Evolutionary conservation across 2,113 vertebrate genomes (phyloP), one percentile per base, ranked within the genome.

Genomic region (Struthidea cinerea): DNA sequence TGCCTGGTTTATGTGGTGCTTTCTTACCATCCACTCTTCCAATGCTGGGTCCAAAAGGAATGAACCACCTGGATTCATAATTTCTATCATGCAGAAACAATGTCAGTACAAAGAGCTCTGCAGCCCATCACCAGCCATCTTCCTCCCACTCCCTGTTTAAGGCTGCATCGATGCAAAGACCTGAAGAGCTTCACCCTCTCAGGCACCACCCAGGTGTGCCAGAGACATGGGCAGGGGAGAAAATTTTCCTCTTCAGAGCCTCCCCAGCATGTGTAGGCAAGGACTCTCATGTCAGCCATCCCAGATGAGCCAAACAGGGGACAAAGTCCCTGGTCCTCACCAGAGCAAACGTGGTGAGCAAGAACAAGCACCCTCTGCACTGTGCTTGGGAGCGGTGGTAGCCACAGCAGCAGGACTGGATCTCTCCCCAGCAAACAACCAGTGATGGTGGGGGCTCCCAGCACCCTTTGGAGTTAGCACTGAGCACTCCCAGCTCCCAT

Each of bases 311-410:
- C 37, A 19, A 50, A 67, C 4, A n/a, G 24, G 19, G 33, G 42
- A 33, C 5, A 7, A 8, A 19, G 22, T 28, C 37, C 27, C 30
- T 39, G 11, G 11, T 46, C 47, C 42, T 1, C 30, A 6, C 28
- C 37, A 24, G 30, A 42, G 44, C 21, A 21, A 71, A 50, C 0
- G 1, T 9, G 55, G n/a, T 53, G 44, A 73, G 44, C 24, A 30
- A 26, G 55, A 60, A 20, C 0, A 0, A 81, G 47, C 6, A 18
- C 26, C 11, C n/a, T 63, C 18, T 24, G 14, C 69, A 28, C 18
- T 69, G 37, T 0, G 0, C 37, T 63, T 32, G 74, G 32, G 26
- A 49, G 42, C 7, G 24, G 52, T 6, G 21, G 21, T 70, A 59
- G 41, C 42, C 61, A 65, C 50, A 81, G 75, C 4, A 6, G 37